Conservation (phyloP, 2,113 vertebrate species). For the Stictonetta naevosa region DNA sequence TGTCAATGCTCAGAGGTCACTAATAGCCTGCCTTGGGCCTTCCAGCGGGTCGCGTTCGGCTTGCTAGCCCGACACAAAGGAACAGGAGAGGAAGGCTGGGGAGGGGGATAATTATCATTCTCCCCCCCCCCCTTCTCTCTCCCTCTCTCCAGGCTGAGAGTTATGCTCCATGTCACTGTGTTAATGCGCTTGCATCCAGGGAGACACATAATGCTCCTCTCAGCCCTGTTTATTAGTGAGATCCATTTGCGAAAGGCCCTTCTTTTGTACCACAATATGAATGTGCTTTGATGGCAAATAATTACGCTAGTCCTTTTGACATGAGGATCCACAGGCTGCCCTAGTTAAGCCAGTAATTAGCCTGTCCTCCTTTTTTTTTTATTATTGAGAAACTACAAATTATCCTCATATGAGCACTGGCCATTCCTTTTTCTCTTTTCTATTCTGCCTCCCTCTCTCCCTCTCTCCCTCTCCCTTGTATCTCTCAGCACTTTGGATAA, state of each 20-base stretch:
- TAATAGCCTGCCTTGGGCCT: constrained; percentile 92
- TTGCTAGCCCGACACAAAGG: constrained; percentile 84
- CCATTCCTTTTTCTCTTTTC: constrained; percentile 83
- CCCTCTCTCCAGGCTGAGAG: constrained; percentile 79
- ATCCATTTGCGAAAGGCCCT: constrained; percentile 93
- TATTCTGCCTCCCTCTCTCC: constrained; percentile 65
- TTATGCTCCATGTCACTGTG: constrained; percentile 91
- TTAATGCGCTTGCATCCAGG: constrained; percentile 86
- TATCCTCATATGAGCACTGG: constrained; percentile 91
- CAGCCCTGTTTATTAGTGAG: constrained; percentile 91
- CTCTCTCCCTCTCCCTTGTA: constrained; percentile 76
- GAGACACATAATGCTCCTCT: constrained; percentile 92
- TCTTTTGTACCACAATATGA: constrained; percentile 97
- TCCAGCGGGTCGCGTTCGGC: constrained; percentile 78
- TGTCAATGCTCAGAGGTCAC: constrained; percentile 88
- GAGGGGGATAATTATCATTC: constrained; percentile 89
- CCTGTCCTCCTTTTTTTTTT: constrained; percentile 91
- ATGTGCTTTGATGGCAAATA: constrained; percentile 99
- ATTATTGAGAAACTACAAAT: constrained; percentile 96
- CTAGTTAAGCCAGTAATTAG: constrained; percentile 99
- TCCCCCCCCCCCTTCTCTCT: constrained; percentile 50
- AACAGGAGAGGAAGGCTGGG: constrained; percentile 75
- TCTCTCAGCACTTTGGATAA: constrained; percentile 88
- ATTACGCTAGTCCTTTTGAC: constrained; percentile 98
- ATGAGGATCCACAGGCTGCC: constrained; percentile 96